phyloP scores from a whole-genome alignment of 2,113 vertebrate genomes.

The Physeter macrocephalus region DNA sequence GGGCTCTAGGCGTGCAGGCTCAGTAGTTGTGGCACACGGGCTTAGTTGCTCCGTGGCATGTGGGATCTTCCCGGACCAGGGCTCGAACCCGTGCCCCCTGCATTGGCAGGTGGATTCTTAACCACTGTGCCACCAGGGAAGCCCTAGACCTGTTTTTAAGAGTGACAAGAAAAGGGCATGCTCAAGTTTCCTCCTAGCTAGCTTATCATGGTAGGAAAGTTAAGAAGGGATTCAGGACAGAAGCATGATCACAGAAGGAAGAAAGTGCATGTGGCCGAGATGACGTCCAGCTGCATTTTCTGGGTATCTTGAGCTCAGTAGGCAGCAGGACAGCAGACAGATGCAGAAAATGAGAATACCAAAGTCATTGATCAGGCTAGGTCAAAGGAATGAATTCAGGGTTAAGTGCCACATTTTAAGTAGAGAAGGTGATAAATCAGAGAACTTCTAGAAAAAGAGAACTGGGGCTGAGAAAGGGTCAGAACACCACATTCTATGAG shows the following conservation, averaged over 20 bases:
- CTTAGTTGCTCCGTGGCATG: no score
- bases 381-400: background rate
- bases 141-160: background rate
- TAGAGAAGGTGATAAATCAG: background rate
- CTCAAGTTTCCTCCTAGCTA: background rate
- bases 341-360: background rate
- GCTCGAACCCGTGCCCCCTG: no score
- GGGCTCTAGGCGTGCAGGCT: no score
- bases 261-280: background rate
- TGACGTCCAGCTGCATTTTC: background rate
- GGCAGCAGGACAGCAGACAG: background rate
- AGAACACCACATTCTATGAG: background rate
- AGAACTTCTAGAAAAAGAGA: background rate
- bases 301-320: background rate
- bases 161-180: background rate
- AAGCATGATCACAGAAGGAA: background rate
- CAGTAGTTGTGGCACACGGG: no score
- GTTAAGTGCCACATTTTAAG: background rate
- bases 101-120: no score
- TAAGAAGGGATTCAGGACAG: background rate
- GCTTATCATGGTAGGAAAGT: background rate
- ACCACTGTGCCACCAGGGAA: no score
- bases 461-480: background rate
- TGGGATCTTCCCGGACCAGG: no score
- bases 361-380: background rate